Conservation (phyloP, 2,888 invertebrate species). For the Nomada fucata region DNA sequence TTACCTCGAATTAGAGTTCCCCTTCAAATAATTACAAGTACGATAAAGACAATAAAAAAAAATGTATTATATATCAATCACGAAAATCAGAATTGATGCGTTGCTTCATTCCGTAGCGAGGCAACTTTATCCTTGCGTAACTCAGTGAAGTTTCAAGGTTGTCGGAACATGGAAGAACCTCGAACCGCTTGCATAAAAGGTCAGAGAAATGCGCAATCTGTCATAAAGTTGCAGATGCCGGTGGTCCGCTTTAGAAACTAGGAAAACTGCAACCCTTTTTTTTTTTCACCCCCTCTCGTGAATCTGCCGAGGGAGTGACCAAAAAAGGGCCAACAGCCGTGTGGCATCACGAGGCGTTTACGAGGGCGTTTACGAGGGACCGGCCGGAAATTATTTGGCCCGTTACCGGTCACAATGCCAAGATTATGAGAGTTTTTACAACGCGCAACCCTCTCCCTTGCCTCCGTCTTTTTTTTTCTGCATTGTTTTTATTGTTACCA, state of each 20-base stretch:
- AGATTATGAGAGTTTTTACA: constrained; percentile 72
- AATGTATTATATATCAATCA: too few relatives aligned
- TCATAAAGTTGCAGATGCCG: constrained; percentile 6
- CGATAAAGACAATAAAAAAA: too few relatives aligned
- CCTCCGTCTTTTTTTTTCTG: constrained; percentile 16
- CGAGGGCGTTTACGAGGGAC: constrained; percentile 70
- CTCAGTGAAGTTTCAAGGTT: too few relatives aligned
- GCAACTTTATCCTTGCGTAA: too few relatives aligned
- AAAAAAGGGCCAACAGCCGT: constrained; percentile 22
- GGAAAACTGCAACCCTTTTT: constrained; percentile 60
- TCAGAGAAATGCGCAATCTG: background rate
- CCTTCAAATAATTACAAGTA: too few relatives aligned
- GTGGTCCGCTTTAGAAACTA: constrained; percentile 10
- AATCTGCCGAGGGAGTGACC: constrained; percentile 17
- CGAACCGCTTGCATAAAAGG: constrained; percentile 1
- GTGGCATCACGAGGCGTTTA: constrained; percentile 75
- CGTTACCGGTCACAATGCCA: constrained; percentile 67
- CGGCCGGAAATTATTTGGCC: constrained; percentile 71
- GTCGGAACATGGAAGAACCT: too few relatives aligned
- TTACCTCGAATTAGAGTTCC: too few relatives aligned
- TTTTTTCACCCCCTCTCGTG: background rate
- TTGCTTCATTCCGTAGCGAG: too few relatives aligned
- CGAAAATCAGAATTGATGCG: too few relatives aligned
- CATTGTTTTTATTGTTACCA: constrained; percentile 61
- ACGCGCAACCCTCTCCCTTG: constrained; percentile 32